A percentile compares a stretch with the other conserved stretches of the same genome.
phyloP scores from a whole-genome alignment of 2,113 vertebrate species.

The Athene noctua region DNA sequence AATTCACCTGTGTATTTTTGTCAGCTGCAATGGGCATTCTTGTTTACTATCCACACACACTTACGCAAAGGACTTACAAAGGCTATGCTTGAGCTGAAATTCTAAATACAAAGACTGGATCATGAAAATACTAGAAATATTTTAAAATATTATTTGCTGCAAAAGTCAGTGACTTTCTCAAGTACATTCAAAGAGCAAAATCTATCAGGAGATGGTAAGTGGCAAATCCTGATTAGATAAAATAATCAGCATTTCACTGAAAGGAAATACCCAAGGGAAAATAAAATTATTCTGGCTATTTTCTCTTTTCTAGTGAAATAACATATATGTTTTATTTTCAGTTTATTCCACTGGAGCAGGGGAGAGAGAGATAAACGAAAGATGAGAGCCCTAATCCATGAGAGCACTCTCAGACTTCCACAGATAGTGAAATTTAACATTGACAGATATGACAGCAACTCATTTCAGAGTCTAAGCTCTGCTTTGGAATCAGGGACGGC shows the following conservation, averaged over 20 bases:
- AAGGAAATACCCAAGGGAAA: neutral
- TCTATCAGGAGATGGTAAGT: neutral
- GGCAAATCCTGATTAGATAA: neutral
- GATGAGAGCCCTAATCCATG: neutral
- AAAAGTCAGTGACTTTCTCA: neutral
- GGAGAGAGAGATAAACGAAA: neutral
- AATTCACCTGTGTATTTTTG: neutral
- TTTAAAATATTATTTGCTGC: neutral
- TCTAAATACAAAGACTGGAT: neutral
- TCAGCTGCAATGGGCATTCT: neutral
- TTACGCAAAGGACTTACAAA: rapidly evolving
- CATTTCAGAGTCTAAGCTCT: conserved; percentile 3
- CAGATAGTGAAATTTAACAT: conserved; percentile 2
- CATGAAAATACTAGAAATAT: neutral
- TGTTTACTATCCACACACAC: neutral
- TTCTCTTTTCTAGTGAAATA: neutral
- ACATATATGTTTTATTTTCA: neutral
- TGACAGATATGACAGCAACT: conserved; percentile 10
- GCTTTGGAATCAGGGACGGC: neutral
- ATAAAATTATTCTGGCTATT: neutral
- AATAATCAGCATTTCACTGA: conserved; percentile 4
- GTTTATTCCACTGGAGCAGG: neutral
- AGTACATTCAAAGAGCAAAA: neutral
- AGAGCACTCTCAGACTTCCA: neutral
- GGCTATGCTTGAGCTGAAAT: neutral